A percentile compares a stretch with the other conserved stretches of the same genome.
These are phyloP conservation scores for Uropetala carovei DNA, from an alignment of 2,888 invertebrate species.

Conservation along the genomic window DNA sequence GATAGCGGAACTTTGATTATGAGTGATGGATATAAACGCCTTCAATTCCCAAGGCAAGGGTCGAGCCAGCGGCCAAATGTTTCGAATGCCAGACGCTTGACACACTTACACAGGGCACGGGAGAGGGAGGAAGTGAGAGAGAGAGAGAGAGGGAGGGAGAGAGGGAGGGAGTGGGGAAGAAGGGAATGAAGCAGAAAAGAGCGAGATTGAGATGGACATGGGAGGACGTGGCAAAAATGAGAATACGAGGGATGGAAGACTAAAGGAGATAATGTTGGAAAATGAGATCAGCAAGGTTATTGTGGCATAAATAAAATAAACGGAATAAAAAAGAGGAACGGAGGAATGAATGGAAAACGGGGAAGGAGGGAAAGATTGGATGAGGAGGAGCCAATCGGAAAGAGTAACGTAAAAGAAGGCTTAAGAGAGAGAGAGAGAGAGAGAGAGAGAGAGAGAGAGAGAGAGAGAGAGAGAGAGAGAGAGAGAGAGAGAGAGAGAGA, in stretches of 20 bases:
- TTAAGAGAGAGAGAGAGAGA: neutral
- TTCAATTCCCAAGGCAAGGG: conserved; percentile 20
- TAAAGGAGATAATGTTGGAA: neutral
- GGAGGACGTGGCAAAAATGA: neutral
- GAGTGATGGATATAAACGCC: conserved; percentile 32
- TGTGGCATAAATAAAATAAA: no score
- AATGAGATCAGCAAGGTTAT: neutral
- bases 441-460: neutral
- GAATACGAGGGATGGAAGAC: neutral
- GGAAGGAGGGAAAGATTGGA: neutral
- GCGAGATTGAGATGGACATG: neutral
- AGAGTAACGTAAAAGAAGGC: no score
- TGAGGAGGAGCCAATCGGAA: neutral
- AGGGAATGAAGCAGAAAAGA: neutral
- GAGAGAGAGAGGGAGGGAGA: no score
- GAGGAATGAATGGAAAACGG: neutral
- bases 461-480: neutral
- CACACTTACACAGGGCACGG: neutral
- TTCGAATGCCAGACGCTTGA: conserved; percentile 16
- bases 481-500: neutral
- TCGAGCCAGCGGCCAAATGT: neutral
- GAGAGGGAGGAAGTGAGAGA: no score
- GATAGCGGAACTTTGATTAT: neutral
- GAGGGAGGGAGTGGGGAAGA: neutral
- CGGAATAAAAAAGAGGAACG: neutral